Evolutionary conservation across 2,113 vertebrate genomes (phyloP), one percentile per base, ranked within the genome.

Genomic region (Ctenomys sociabilis): DNA sequence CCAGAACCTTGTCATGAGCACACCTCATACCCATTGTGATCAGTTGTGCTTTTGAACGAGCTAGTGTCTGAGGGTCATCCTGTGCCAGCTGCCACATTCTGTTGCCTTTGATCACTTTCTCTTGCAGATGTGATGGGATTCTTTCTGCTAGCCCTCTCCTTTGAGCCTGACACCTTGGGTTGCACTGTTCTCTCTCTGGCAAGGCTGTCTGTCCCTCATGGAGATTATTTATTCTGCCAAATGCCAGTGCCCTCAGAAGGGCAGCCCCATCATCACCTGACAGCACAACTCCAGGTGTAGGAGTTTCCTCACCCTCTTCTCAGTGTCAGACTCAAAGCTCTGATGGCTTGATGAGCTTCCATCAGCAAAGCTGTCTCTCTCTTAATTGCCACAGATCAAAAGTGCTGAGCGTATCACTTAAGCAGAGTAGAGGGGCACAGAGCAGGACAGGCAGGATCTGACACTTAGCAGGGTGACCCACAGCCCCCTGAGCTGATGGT

Each of bases 111-210:
- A 94, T 96, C 85, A 17, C 77, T 73, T 73, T 95, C 59, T 54
- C 63, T 24, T n/a, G 92, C 94, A 93, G 90, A 96, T 92, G 90
- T 85, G 93, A 96, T 45, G 37, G 61, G 92, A 96, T 83, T 93
- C 91, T 40, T 68, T 40, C 26, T 93, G 95, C 77, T 93, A 95
- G 77, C 70, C 75, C 0, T 0, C 19, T 90, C 70, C 90, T 85
- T 54, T 32, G 66, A 5, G 19, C 49, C 77, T 54, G 77, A 43
- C 90, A 54, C 70, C 75, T 88, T 5, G 73, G 64, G 11, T 57
- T 70, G 10, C 28, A 22, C 52, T 3, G 61, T 70, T 93, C 35
- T 93, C 64, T 94, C 87, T 63, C 84, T 40, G 52, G 85, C 78
- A 21, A 17, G 26, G 61, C 70, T 90, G 59, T 89, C 70, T 90